Percentiles rank a stretch among this genome's conserved stretches.
These are phyloP conservation scores for Apolygus lucorum DNA, from an alignment of 1,140 invertebrate species.

Conservation along the genomic window DNA sequence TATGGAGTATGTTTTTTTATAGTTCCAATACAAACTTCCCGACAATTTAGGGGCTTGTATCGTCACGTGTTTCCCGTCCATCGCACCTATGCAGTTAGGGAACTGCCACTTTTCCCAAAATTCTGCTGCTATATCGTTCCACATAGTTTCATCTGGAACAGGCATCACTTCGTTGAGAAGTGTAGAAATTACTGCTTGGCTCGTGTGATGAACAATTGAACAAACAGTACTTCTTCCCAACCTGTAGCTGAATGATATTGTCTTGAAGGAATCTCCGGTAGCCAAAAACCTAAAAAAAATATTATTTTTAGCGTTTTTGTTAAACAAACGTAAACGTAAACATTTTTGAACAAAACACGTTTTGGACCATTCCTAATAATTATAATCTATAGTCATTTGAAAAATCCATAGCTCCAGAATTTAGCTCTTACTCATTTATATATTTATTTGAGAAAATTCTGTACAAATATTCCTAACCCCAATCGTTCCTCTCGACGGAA, in stretches of 20 bases:
- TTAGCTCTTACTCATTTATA: too few relatives aligned
- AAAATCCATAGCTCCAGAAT: too few relatives aligned
- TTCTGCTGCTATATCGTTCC: conserved; percentile 34
- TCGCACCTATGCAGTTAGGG: conserved; percentile 37
- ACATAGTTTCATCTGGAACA: conserved; percentile 29
- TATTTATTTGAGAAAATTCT: too few relatives aligned
- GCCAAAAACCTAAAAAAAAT: conserved; percentile 25
- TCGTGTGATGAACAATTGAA: conserved; percentile 24
- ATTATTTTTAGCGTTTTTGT: too few relatives aligned
- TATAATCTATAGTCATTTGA: too few relatives aligned
- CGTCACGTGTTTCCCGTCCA: conserved; percentile 41
- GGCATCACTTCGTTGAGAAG: conserved; percentile 23
- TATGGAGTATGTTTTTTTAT: conserved; percentile 42
- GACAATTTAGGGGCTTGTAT: conserved; percentile 37
- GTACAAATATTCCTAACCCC: too few relatives aligned
- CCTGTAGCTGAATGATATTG: conserved; percentile 28
- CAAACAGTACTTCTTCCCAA: conserved; percentile 23
- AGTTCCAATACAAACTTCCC: conserved; percentile 41
- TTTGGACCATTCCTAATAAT: too few relatives aligned
- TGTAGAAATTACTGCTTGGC: conserved; percentile 11
- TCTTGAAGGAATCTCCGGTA: conserved; percentile 25
- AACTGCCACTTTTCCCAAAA: conserved; percentile 37
- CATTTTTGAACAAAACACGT: too few relatives aligned
- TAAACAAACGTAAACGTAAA: too few relatives aligned
- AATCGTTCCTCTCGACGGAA: too few relatives aligned